phyloP scores from a whole-genome alignment of 2,113 vertebrate genomes.

The Ptychochromis oligacanthus region DNA sequence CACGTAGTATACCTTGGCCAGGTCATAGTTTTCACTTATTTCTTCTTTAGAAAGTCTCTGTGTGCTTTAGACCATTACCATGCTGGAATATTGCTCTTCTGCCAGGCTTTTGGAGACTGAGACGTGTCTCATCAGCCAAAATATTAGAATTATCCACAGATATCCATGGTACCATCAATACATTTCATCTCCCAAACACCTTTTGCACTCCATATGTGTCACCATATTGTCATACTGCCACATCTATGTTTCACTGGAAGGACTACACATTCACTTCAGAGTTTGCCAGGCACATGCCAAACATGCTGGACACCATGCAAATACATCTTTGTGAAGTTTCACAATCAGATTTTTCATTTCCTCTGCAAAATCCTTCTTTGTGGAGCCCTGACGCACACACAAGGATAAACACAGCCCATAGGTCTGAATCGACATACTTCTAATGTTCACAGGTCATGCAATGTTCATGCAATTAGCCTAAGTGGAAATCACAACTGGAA shows the following conservation, averaged over 20 bases:
- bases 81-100: constrained; percentile 8
- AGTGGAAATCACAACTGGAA: background rate
- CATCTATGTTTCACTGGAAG: background rate
- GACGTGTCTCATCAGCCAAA: constrained; percentile 4
- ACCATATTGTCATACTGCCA: background rate
- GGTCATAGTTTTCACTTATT: constrained; percentile 1
- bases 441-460: background rate
- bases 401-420: background rate
- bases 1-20: background rate
- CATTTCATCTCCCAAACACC: background rate
- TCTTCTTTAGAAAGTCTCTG: background rate
- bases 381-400: background rate
- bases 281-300: background rate
- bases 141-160: constrained; percentile 8
- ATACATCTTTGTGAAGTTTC: background rate
- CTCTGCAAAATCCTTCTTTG: background rate
- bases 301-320: background rate
- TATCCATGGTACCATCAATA: background rate
- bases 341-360: background rate
- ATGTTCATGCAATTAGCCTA: background rate
- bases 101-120: background rate
- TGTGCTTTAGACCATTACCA: background rate
- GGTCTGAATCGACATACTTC: background rate
- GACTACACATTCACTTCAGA: background rate
- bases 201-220: constrained; percentile 9